Conservation (phyloP, 2,888 invertebrate genomes). For the Diaperis boleti region DNA sequence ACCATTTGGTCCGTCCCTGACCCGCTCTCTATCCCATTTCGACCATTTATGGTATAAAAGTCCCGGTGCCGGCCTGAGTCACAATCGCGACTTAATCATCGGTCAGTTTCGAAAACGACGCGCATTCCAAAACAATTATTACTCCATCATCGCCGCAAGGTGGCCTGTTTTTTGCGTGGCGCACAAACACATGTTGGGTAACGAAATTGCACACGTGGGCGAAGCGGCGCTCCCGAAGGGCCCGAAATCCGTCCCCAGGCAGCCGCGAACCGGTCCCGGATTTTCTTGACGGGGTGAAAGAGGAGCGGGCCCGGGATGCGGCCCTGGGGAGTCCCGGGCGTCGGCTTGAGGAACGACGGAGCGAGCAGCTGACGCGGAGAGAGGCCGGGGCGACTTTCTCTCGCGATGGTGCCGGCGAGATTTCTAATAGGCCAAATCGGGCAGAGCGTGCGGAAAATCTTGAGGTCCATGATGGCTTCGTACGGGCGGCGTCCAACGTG, state of each 20-base stretch:
- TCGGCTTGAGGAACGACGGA: background rate
- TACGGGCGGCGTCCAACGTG: no score
- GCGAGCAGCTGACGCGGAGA: slow-evolving; percentile 1
- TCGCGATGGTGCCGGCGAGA: background rate
- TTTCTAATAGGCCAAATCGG: slow-evolving; percentile 15
- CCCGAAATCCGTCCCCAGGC: background rate
- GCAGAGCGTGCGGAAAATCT: background rate
- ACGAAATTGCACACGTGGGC: slow-evolving; percentile 23
- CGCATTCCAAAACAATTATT: slow-evolving; percentile 30
- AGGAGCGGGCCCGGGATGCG: slow-evolving; percentile 9
- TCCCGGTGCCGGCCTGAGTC: slow-evolving; percentile 1
- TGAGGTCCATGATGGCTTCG: no score
- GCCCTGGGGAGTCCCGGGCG: background rate
- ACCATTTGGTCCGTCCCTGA: slow-evolving; percentile 16
- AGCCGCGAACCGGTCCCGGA: background rate
- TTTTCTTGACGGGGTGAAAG: slow-evolving; percentile 9
- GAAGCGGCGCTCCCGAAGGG: background rate
- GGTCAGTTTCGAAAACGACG: slow-evolving; percentile 15
- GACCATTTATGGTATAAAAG: slow-evolving; percentile 19
- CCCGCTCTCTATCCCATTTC: slow-evolving; percentile 23
- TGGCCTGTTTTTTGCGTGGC: slow-evolving; percentile 27
- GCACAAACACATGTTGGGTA: slow-evolving; percentile 27
- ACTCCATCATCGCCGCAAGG: slow-evolving; percentile 20
- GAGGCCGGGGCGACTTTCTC: slow-evolving; percentile 19
- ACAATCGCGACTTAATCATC: slow-evolving; percentile 16